A percentile compares a stretch with the other conserved stretches of the same genome.
Evolutionary conservation across 2,113 vertebrate genomes (phyloP).

Genomic region (Hemibates koningsi): DNA sequence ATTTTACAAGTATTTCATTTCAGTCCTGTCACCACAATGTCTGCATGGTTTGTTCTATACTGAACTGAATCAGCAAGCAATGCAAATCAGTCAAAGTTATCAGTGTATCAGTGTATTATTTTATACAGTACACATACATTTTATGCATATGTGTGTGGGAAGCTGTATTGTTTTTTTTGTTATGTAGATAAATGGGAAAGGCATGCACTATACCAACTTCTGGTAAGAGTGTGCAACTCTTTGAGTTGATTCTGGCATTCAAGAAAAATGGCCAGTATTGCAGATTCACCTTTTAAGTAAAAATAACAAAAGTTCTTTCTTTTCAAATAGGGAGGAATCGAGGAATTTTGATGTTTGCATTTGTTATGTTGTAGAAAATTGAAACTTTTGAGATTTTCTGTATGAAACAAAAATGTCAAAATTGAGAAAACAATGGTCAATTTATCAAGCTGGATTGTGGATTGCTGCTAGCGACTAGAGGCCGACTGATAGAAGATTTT

Average conservation of each 20-base stretch:
- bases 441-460: neutral
- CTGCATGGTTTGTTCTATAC: constrained; percentile 16
- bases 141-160: neutral
- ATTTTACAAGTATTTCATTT: constrained; percentile 32
- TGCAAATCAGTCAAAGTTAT: constrained; percentile 26
- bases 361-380: neutral
- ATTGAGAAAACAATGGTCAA: neutral
- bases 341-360: neutral
- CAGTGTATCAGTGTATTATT: neutral
- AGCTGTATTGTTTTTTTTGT: neutral
- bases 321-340: neutral
- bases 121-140: neutral
- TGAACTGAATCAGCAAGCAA: neutral
- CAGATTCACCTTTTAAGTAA: neutral
- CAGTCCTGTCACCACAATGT: constrained; percentile 10
- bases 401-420: neutral
- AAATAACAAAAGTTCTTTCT: neutral
- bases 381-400: neutral
- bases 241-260: neutral
- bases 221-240: neutral
- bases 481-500: neutral
- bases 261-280: neutral
- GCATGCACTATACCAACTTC: neutral
- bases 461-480: neutral
- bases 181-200: neutral